Evolutionary conservation across 37 sponge, comb jelly and placozoan genomes (phyloP), one percentile per base, ranked within the genome.

Genomic region (Chondrosia reniformis): DNA sequence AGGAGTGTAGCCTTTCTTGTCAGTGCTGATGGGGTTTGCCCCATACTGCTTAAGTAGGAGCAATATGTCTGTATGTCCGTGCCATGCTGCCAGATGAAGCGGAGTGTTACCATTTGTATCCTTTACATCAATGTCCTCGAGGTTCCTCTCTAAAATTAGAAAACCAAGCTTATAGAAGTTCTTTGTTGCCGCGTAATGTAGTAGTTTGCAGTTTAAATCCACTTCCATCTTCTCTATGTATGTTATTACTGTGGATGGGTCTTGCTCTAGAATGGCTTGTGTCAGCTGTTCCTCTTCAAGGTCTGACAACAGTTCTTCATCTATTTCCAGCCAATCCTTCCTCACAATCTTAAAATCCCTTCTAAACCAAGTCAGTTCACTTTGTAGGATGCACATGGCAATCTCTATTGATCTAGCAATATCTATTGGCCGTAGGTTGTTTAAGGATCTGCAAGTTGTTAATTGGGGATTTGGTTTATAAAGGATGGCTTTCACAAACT

Each of bases 381-480:
- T 80, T 5, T 86, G 76, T 0, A 91, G 81, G 13, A 91, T 81
- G 5, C 86, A 37, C 21, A 63, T 62, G 31, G 87, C 77, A 77
- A 86, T 86, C 59, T 91, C 84, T 36, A 75, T 24, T 55, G 81
- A 79, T 56, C 86, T 83, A 31, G 84, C 77, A 10, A 91, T 59
- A 44, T 86, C 87, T 49, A 91, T 83, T 8, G 91, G 83, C 25
- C 87, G 78, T 62, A 80, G 84, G 32, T 83, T 86, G 42, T 83
- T 77, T 30, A 79, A 22, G 33, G 84, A 82, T 28, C 78, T 37
- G 7, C 49, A 22, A 34, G 82, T 57, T 0, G 75, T 76, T 42
- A 91, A 66, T 2, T 34, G 24, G 37, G 45, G 58, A 5, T 69
- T 61, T 43, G 55, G 46, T 24, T 74, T 21, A 7, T 17, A 25